Conservation (phyloP, 2,797 vertebrate genomes). For the Xiphophorus birchmanni region DNA sequence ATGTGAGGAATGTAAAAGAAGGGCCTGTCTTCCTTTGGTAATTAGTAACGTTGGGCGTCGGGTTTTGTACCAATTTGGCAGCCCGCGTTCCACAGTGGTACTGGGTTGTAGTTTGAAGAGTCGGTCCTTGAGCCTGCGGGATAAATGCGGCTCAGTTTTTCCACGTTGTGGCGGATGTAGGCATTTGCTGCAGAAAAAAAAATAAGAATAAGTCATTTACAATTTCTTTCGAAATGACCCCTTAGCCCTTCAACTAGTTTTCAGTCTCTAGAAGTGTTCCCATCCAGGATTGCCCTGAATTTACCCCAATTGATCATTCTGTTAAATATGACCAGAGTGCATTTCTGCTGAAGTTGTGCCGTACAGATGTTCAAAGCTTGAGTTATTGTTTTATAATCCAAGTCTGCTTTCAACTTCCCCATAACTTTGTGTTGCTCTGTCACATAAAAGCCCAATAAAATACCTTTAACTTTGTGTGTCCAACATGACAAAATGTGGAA, state of each 20-base stretch:
- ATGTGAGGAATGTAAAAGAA: neutral
- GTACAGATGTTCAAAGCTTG: neutral
- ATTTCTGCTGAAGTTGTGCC: neutral
- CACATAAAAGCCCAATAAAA: neutral
- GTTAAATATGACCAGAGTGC: neutral
- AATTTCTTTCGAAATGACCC: neutral
- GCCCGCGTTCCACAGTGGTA: constrained; percentile 92
- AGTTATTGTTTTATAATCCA: neutral
- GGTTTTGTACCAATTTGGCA: constrained; percentile 81
- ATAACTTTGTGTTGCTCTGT: neutral
- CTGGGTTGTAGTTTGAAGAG: constrained; percentile 94
- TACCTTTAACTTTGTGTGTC: neutral
- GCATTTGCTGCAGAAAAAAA: constrained; percentile 74
- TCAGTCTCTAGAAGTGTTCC: neutral
- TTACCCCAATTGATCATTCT: neutral
- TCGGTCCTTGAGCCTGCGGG: constrained; percentile 89
- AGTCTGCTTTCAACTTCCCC: neutral
- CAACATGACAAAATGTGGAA: neutral
- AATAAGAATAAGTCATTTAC: neutral
- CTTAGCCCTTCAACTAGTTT: neutral
- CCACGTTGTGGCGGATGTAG: constrained; percentile 86
- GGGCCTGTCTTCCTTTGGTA: too few species aligned
- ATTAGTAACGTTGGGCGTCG: neutral
- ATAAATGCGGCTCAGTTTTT: constrained; percentile 92
- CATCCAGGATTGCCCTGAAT: neutral